Conservation (phyloP, 2,888 invertebrate genomes). For the Andrena minutula region DNA sequence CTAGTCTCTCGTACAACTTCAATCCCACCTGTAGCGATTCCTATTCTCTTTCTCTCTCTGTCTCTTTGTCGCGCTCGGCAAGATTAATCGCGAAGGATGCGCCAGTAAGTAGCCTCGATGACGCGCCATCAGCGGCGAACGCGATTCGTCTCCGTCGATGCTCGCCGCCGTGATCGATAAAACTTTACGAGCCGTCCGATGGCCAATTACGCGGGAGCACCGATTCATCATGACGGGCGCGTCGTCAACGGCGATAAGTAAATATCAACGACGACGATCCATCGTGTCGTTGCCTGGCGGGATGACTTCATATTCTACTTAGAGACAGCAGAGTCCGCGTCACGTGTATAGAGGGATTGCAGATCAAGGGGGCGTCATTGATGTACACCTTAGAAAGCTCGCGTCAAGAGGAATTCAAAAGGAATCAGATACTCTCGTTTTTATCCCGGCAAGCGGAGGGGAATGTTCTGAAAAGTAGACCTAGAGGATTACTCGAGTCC, state of each 20-base stretch:
- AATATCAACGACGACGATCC: conserved; percentile 48
- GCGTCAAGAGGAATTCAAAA: no score
- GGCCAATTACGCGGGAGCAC: conserved; percentile 44
- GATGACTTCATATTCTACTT: background rate
- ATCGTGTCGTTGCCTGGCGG: background rate
- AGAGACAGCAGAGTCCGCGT: no score
- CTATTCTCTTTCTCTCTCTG: background rate
- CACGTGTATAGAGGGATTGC: no score
- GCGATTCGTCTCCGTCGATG: conserved; percentile 30
- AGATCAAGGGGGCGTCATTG: no score
- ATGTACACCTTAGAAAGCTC: no score
- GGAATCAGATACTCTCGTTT: no score
- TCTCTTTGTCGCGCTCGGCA: background rate
- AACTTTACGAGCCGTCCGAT: conserved; percentile 47
- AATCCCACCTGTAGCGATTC: background rate
- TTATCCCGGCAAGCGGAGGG: no score
- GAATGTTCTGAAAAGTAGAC: no score
- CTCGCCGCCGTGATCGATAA: conserved; percentile 39
- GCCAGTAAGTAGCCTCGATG: conserved; percentile 21
- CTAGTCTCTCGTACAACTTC: background rate
- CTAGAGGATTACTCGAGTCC: no score
- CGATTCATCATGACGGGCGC: conserved; percentile 57
- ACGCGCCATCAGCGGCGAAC: conserved; percentile 26
- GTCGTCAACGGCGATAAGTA: conserved; percentile 42
- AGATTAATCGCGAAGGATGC: background rate